phyloP scores from a whole-genome alignment of 1,140 invertebrate genomes.

The Cepaea nemoralis region DNA sequence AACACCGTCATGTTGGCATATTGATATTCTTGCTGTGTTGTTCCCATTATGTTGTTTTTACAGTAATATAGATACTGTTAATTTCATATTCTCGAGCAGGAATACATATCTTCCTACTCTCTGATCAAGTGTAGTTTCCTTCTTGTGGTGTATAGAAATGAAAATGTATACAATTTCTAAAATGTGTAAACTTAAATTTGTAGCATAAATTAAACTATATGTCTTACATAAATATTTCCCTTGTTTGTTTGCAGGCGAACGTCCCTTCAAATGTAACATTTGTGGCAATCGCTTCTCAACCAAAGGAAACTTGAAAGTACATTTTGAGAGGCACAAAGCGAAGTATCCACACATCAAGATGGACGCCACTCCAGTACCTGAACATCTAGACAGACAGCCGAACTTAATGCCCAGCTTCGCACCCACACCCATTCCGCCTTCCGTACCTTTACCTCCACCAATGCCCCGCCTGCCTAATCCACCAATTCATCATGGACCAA shows the following conservation, averaged over 20 bases:
- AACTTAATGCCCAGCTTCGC: constrained; percentile 43
- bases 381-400: constrained; percentile 81
- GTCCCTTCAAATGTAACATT: constrained; percentile 96
- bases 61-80: too few relatives aligned
- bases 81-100: too few relatives aligned
- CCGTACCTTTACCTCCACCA: constrained; percentile 38
- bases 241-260: constrained; percentile 77
- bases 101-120: neutral
- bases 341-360: constrained; percentile 94
- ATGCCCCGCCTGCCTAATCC: constrained; percentile 39
- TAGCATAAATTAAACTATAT: too few relatives aligned
- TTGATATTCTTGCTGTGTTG: too few relatives aligned
- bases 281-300: constrained; percentile 96
- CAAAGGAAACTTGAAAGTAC: constrained; percentile 97
- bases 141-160: too few relatives aligned
- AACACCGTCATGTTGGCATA: too few relatives aligned
- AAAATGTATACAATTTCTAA: too few relatives aligned
- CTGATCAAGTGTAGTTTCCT: constrained; percentile 14
- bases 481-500: constrained; percentile 10
- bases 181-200: too few relatives aligned
- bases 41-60: too few relatives aligned
- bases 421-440: constrained; percentile 66
- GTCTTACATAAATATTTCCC: too few relatives aligned
- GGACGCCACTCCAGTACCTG: constrained; percentile 95
- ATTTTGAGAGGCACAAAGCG: constrained; percentile 94